A percentile compares a stretch with the other conserved stretches of the same genome.
These are phyloP conservation scores for Eretmochelys imbricata DNA, from an alignment of 2,113 vertebrate genomes.

Conservation along the genomic window DNA sequence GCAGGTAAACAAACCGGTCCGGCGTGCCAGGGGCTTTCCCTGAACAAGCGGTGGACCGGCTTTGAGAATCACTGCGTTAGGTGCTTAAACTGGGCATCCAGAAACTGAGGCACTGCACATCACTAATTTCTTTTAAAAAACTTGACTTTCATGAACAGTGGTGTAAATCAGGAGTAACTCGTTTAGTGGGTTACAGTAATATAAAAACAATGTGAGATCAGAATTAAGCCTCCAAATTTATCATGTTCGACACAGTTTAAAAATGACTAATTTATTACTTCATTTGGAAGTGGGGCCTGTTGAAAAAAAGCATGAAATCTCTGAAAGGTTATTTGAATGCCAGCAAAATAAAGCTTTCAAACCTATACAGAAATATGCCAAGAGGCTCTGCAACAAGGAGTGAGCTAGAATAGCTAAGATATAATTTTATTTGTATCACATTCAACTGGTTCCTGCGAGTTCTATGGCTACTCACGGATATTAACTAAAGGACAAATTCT, in stretches of 20 bases:
- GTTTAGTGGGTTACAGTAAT: conserved; percentile 39
- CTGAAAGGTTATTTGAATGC: conserved; percentile 43
- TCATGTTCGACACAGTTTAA: conserved; percentile 33
- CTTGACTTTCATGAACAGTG: conserved; percentile 25
- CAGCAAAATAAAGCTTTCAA: conserved; percentile 44
- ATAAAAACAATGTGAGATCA: conserved; percentile 45
- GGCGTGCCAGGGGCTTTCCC: too few relatives aligned
- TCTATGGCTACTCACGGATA: neutral
- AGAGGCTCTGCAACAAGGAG: neutral
- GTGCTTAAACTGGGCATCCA: conserved; percentile 11
- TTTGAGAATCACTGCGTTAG: neutral
- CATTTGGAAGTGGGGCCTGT: conserved; percentile 25
- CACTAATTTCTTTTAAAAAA: conserved; percentile 31
- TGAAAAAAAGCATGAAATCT: conserved; percentile 50
- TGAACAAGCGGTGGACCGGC: too few relatives aligned
- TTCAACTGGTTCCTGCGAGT: accelerated
- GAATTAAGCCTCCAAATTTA: conserved; percentile 28
- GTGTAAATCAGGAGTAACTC: conserved; percentile 58
- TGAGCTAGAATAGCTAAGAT: neutral
- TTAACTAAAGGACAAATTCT: neutral
- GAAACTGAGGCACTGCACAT: neutral
- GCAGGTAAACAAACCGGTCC: too few relatives aligned
- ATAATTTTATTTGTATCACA: neutral
- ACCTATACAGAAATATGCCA: neutral
- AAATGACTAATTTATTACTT: conserved; percentile 37